Conservation (phyloP, 2,113 vertebrate genomes). For the Larimichthys polyactis region DNA sequence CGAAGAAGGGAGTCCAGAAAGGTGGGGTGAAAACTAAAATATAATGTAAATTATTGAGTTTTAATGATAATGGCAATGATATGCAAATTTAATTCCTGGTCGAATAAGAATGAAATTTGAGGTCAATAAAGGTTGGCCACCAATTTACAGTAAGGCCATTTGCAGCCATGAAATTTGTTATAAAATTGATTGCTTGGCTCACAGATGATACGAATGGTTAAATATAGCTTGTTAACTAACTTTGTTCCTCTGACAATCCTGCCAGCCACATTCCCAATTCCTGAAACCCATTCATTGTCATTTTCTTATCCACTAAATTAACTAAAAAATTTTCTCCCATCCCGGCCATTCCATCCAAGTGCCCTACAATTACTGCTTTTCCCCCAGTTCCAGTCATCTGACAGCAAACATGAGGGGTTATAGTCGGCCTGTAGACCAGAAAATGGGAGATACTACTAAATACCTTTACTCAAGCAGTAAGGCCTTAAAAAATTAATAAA, state of each 20-base stretch:
- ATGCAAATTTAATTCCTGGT: no score
- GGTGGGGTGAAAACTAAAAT: not conserved
- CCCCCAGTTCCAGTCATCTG: no score
- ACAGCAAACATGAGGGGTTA: no score
- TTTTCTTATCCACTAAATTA: no score
- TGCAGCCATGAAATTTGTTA: not conserved
- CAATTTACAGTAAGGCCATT: not conserved
- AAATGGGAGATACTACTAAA: no score
- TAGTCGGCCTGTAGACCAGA: no score
- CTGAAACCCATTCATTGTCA: not conserved
- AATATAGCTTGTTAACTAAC: slow-evolving; percentile 7
- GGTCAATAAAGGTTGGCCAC: not conserved
- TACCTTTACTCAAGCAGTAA: no score
- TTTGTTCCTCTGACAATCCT: not conserved
- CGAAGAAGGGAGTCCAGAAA: slow-evolving; percentile 13
- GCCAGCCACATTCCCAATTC: not conserved
- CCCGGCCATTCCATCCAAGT: no score
- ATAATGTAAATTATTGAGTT: not conserved
- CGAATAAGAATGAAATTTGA: not conserved
- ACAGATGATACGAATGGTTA: not conserved
- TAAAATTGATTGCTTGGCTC: not conserved
- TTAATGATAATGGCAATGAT: not conserved
- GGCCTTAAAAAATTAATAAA: no score
- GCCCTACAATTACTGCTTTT: not conserved
- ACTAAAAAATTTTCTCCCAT: no score